phyloP scores from a whole-genome alignment of 2,888 invertebrate species.

The Erebia epiphron region DNA sequence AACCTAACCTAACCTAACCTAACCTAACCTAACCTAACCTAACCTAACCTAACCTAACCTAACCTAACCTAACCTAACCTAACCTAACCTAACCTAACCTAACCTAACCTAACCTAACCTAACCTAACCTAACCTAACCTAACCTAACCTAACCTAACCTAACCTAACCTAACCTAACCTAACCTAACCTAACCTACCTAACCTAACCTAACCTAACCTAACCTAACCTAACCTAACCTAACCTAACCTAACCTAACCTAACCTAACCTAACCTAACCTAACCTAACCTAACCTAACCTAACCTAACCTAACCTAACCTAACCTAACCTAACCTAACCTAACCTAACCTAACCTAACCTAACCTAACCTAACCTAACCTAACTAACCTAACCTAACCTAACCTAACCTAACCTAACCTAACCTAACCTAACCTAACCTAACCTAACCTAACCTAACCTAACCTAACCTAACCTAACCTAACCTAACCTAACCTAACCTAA shows the following conservation, averaged over 20 bases:
- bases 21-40: too few relatives aligned
- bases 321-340: conserved; percentile 38
- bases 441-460: background rate
- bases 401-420: conserved; percentile 36
- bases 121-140: too few relatives aligned
- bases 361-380: conserved; percentile 37
- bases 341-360: conserved; percentile 38
- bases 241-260: conserved; percentile 34
- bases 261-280: conserved; percentile 34
- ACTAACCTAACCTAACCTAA: conserved; percentile 39
- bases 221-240: conserved; percentile 32
- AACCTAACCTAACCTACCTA: too few relatives aligned
- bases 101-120: too few relatives aligned
- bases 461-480: too few relatives aligned
- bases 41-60: too few relatives aligned
- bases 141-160: too few relatives aligned
- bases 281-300: conserved; percentile 35
- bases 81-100: too few relatives aligned
- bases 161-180: too few relatives aligned
- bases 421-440: background rate
- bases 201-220: conserved; percentile 31
- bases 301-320: conserved; percentile 38
- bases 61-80: too few relatives aligned
- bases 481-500: too few relatives aligned
- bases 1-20: too few relatives aligned